Base-by-base conservation (phyloP, 2,888 invertebrate genomes). In the Aromia moschata region DNA sequence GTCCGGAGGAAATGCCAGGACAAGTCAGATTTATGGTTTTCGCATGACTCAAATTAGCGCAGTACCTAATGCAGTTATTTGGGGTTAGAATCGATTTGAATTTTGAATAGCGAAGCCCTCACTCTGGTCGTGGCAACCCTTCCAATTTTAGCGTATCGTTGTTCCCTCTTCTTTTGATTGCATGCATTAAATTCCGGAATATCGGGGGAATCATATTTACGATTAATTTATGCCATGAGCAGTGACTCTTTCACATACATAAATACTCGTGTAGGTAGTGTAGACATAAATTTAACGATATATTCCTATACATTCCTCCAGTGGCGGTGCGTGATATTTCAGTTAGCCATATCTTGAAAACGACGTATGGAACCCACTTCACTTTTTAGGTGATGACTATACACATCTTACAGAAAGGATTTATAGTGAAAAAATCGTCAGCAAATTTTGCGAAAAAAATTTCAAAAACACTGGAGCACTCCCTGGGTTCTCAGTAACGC, bases 31-130 rank as follows among this genome's bases (percentile, higher is more conserved):
- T 43, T 43, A 43, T 43, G 11, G 43, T 25, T 20, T 43, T 43
- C 25, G 25, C 43, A 43, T 43, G 43, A 25, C 17, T 25, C 5
- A 43, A 43, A 25, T 25, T 25, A 43, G 18, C 43, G 20, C 15
- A 11, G n/a, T 18, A n/a, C n/a, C n/a, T n/a, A 41, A 12, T 43
- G 43, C 43, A 43, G 25, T 20, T 43, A 43, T 43, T 43, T 43
- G 43, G 36, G 30, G 47, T 16, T 17, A 9, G 18, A 17, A 36
- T 33, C 47, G 47, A 36, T 47, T 33, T 47, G 16, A 36, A 47
- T 45, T 31, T 45, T 30, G 45, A 31, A 30, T 40, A 17, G 16
- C 16, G 16, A 16, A 10, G 10, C 16, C 40, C 11, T 40, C 18
- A 1, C 5, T 40, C 5, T 10, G 14, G 9, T 15, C n/a, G 17